Evolutionary conservation across 1,140 invertebrate genomes (phyloP), one percentile per base, ranked within the genome.

Genomic region (Conus betulinus): DNA sequence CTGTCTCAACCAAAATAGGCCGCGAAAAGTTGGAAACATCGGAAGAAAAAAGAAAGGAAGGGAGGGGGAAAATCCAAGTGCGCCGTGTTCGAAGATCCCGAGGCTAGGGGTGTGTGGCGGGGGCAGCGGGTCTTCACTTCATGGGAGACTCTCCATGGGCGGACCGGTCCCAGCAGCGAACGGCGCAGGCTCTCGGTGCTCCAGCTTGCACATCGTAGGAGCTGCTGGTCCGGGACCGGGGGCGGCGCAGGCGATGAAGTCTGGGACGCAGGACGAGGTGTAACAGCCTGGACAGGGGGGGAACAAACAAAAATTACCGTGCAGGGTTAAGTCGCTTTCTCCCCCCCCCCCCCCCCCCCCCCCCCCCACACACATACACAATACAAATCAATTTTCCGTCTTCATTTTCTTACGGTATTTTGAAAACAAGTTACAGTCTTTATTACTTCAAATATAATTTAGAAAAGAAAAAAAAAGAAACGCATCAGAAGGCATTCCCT

Each of bases 181-280:
- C 71, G 17, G 90, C 86, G 83, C 90, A 91, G 67, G 88, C 76
- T 23, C 89, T 23, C 89, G 84, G 87, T 91, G 90, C 79, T 89
- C 89, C 23, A 88, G 76, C 84, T 91, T 91, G 71, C 90, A 91
- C 79, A 88, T 88, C 81, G 78, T 86, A 91, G 27, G 83, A 39
- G 27, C 55, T 52, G 39, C 87, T 82, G 17, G 83, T 84, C 17
- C 74, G 13, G 17, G 85, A 87, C 60, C 82, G 82, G 76, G 85
- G 76, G 85, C 85, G 39, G 90, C 89, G 76, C 90, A 91, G 27
- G 60, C 78, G 25, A 91, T 89, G 87, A 91, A 91, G 23, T 91
- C 90, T 25, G 90, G 90, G 79, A 91, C 90, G 86, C 90, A 91
- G 10, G 84, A 83, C 23, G 89, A 82, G 1, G 88, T 86, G 85